Evolutionary conservation across 2,888 invertebrate genomes (phyloP).

Genomic region (Alsophila aescularia): DNA sequence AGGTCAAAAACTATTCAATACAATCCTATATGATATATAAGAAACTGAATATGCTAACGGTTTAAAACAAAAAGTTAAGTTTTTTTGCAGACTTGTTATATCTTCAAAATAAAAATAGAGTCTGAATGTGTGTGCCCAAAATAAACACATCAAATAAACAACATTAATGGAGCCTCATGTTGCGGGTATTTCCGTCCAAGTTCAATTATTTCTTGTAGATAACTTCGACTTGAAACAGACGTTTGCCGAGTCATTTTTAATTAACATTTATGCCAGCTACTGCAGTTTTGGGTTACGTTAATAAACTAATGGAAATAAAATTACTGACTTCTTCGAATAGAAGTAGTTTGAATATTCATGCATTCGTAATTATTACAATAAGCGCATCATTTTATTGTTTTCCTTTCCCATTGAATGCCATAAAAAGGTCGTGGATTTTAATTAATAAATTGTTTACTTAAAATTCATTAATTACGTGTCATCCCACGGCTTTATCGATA

Average conservation of each 20-base stretch:
- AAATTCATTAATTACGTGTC: conserved; percentile 11
- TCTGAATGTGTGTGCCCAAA: neutral
- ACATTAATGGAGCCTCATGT: conserved; percentile 25
- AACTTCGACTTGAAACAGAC: conserved; percentile 37
- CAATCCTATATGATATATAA: no score
- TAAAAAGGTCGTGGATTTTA: neutral
- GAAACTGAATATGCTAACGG: no score
- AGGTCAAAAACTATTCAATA: no score
- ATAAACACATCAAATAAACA: conserved; percentile 20
- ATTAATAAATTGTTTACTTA: conserved; percentile 7
- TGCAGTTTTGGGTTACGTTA: conserved; percentile 50
- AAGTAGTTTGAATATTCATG: conserved; percentile 13
- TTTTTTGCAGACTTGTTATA: neutral
- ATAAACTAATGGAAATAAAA: conserved; percentile 26
- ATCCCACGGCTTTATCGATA: conserved; percentile 1
- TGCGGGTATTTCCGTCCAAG: conserved; percentile 44
- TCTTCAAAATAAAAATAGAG: neutral
- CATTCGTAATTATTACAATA: neutral
- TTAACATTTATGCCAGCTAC: conserved; percentile 52
- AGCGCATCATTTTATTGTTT: conserved; percentile 4
- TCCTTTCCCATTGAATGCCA: neutral
- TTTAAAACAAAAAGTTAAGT: neutral
- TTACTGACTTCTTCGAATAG: conserved; percentile 5
- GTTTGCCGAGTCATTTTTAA: conserved; percentile 39
- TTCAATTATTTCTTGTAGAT: conserved; percentile 50